Percentiles rank a stretch among this genome's conserved stretches.
These are phyloP conservation scores for Crematogaster levior DNA, from an alignment of 2,888 invertebrate species.

Conservation along the genomic window DNA sequence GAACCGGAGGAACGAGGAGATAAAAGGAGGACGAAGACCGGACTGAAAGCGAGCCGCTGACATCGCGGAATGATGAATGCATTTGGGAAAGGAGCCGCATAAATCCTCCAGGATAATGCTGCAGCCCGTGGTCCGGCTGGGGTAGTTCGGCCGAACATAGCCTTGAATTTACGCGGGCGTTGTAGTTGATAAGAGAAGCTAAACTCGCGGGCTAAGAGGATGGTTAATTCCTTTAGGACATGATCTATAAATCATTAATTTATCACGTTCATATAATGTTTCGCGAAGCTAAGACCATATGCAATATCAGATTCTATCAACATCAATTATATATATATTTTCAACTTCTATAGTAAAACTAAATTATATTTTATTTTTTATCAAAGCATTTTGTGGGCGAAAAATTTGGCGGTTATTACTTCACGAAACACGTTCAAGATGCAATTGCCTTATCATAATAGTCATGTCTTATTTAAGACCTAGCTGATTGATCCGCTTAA, in stretches of 20 bases:
- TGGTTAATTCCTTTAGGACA: neutral
- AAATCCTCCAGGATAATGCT: slow-evolving; percentile 74
- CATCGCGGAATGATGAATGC: slow-evolving; percentile 74
- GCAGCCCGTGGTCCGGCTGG: slow-evolving; percentile 54
- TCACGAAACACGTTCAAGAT: neutral
- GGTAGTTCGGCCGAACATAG: slow-evolving; percentile 62
- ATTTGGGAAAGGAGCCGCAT: slow-evolving; percentile 76
- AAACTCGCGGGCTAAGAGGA: neutral
- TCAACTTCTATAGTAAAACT: neutral
- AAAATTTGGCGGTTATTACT: neutral
- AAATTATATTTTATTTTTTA: neutral
- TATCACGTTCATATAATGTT: neutral
- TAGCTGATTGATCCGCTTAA: neutral
- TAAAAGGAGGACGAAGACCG: slow-evolving; percentile 32
- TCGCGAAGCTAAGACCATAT: neutral
- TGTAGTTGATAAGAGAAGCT: slow-evolving; percentile 35
- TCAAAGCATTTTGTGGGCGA: neutral
- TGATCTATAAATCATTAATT: slow-evolving; percentile 17
- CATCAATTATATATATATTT: neutral
- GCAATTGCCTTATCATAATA: neutral
- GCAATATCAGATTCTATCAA: neutral
- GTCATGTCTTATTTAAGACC: neutral
- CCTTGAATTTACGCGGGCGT: slow-evolving; percentile 60
- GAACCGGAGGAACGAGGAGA: slow-evolving; percentile 23
- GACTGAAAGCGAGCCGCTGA: slow-evolving; percentile 72